Base-by-base conservation (phyloP, 2,888 invertebrate genomes). In the Meliscaeva auricollis region DNA sequence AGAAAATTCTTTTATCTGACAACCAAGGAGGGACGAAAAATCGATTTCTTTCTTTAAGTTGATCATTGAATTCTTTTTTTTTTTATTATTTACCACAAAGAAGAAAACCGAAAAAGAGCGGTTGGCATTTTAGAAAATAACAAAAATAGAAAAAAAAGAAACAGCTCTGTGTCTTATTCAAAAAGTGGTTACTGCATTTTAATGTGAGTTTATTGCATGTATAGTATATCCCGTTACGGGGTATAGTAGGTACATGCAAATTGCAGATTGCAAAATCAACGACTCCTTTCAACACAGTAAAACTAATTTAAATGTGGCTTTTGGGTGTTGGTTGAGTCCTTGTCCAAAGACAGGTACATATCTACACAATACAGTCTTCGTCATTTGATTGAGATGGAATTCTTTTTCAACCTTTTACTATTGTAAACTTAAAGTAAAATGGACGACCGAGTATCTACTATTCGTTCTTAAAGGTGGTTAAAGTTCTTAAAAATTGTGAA, bases 211-310 rank as follows among this genome's bases (percentile, higher is more conserved):
- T 35, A 58, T 58, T 41, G 38, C 17, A 74, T 52, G 35, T 52
- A 50, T 72, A 9, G 35, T 52, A 50, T 72, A 9, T 68, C 52
- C 35, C 32, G 35, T 52, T 26, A 58, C 30, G n/a, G n/a, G n/a
- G n/a, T n/a, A n/a, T n/a, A 38, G n/a, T 35, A 17, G 48, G 48
- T 50, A 11, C n/a, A 20, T 48, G n/a, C 48, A 48, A 44, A 32
- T 35, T 48, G 44, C 1, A 46, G 64, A 48, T 62, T 46, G 32
- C 64, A 70, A 64, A 62, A 70, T 64, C 64, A 70, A 72, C 64
- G 38, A 56, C 13, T 32, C 35, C 60, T 54, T 22, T 52, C 70
- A 56, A 62, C 32, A 20, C 15, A 48, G 30, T 41, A 5, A 35
- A 48, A 60, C 52, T 26, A 60, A 52, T 69, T 77, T 50, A 7